Evolutionary conservation across 2,113 vertebrate genomes (phyloP), one percentile per base, ranked within the genome.

Genomic region (Loxodonta africana): DNA sequence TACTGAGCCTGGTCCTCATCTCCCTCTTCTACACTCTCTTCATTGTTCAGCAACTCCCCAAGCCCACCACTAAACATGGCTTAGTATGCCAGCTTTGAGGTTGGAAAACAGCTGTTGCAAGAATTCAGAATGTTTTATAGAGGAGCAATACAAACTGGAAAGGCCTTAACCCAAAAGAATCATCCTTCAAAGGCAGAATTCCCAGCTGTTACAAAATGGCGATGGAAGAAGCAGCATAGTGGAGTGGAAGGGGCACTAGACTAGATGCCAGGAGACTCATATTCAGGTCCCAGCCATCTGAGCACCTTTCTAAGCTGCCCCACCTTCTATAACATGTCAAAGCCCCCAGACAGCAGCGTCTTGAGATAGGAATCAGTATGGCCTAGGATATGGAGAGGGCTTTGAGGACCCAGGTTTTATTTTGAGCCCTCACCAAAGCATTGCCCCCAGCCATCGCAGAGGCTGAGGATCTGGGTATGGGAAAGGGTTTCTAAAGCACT

Each of bases 401-500:
- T 91, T 11, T 94, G 77, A 89, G 53, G 90, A 37, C 46, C 51
- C 12, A 60, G 46, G 30, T 91, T 71, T 94, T 80, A 20, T 83
- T 89, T 65, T 25, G 96, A 97, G 95, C 73, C 90, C 62, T 84
- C 1, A 80, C 25, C 0, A 12, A 0, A 85, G 85, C 41, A 20
- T 83, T 18, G 78, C 30, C 83, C 67, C 86, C 73, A 67, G 71
- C 48, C 71, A 90, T 95, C 90, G 84, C 62, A 80, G 73, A 93
- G 67, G 37, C 85, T 65, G 62, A 48, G 51, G 74, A 73, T 81
- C 78, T 51, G 81, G 85, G 91, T 83, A 65, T 53, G 69, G 69
- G 89, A 96, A 97, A 97, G 90, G 25, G 90, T 95, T 97, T 97
- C 95, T 90, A 91, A 95, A 94, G 90, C 90, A 53, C 90, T 85